Conservation (phyloP, 2,113 vertebrate species). For the Hassar affinis region DNA sequence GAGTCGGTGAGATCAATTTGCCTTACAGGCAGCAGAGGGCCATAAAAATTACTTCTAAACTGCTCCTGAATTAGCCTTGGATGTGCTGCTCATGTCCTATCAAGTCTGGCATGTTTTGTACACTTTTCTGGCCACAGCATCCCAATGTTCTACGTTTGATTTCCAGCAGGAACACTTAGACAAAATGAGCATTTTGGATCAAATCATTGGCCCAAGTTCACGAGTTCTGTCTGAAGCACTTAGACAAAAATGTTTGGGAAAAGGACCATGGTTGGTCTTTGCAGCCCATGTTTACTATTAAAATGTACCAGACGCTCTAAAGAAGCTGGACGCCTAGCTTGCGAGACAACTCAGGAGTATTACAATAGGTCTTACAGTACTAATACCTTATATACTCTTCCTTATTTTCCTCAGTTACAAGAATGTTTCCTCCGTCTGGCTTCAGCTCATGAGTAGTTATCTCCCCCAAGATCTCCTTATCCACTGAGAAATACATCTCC, state of each 20-base stretch:
- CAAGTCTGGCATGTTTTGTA: background rate
- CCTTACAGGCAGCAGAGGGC: background rate
- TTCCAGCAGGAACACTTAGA: background rate
- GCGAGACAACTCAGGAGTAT: background rate
- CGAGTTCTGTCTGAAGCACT: background rate
- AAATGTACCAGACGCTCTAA: background rate
- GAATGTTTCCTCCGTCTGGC: conserved; percentile 89
- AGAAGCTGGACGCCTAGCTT: background rate
- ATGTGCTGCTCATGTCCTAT: background rate
- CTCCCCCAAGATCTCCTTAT: conserved; percentile 97
- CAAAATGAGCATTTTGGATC: background rate
- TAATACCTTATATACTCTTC: conserved; percentile 94
- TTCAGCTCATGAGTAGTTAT: conserved; percentile 97
- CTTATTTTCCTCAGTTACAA: conserved; percentile 97
- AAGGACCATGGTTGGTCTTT: background rate
- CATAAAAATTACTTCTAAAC: background rate
- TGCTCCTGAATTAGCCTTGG: background rate
- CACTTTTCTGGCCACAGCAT: background rate
- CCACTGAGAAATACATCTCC: conserved; percentile 99
- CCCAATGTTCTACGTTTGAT: background rate
- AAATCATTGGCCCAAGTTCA: background rate
- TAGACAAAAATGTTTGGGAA: background rate
- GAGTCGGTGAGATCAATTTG: background rate
- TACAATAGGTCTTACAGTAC: background rate
- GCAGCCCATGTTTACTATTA: background rate